Conservation (phyloP, 2,797 vertebrate species). For the Hozukius guyotensis region DNA sequence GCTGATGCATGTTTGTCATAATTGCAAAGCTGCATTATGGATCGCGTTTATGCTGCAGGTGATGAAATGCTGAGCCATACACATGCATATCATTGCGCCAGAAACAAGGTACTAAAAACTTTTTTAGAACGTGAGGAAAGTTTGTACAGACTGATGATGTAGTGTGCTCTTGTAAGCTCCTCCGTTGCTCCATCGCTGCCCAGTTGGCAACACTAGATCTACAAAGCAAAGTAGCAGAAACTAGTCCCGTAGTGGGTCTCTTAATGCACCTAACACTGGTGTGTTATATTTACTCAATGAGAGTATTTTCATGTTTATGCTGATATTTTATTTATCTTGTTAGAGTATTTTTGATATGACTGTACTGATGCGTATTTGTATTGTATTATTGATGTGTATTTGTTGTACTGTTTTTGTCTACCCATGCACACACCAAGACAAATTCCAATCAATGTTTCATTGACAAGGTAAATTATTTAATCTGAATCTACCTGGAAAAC, state of each 20-base stretch:
- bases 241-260: background rate
- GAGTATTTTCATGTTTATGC: too few relatives aligned
- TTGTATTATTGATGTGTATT: too few relatives aligned
- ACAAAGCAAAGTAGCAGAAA: background rate
- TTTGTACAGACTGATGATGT: background rate
- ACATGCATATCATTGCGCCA: background rate
- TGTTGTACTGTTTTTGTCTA: too few relatives aligned
- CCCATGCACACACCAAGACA: too few relatives aligned
- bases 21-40: constrained; percentile 4
- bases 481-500: background rate
- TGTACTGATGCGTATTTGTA: too few relatives aligned
- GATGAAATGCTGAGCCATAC: background rate
- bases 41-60: background rate
- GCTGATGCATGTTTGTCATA: constrained; percentile 1
- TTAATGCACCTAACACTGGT: too few relatives aligned
- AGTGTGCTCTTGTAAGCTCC: background rate
- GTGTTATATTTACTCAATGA: too few relatives aligned
- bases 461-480: too few relatives aligned
- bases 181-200: background rate
- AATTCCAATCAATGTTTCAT: too few relatives aligned
- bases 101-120: background rate
- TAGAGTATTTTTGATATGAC: too few relatives aligned
- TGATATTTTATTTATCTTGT: too few relatives aligned
- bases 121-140: constrained; percentile 1
- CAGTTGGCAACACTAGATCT: background rate